A percentile compares a stretch with the other conserved stretches of the same genome.
Evolutionary conservation across 2,888 invertebrate species (phyloP).

Genomic region (Mesorhabditis belari): DNA sequence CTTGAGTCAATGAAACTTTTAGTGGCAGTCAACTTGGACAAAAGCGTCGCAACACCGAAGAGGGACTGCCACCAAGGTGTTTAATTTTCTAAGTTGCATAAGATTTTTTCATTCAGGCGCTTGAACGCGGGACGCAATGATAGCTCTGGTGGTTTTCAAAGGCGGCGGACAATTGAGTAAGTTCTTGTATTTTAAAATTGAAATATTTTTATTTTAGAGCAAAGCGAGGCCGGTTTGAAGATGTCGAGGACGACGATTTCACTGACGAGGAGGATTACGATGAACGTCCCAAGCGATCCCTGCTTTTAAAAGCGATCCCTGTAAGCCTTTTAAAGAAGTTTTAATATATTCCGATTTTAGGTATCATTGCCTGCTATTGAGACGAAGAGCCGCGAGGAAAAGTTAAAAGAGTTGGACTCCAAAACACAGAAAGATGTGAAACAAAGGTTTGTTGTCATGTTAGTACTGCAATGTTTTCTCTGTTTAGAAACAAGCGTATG

Average conservation of each 20-base stretch:
- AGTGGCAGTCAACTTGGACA: too few relatives aligned
- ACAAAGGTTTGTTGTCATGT: too few relatives aligned
- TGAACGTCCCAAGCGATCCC: not conserved
- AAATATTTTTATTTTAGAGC: not conserved
- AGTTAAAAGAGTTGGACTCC: conserved; percentile 70
- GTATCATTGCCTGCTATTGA: conserved; percentile 59
- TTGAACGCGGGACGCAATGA: too few relatives aligned
- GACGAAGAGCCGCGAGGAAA: conserved; percentile 73
- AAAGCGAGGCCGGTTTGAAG: not conserved
- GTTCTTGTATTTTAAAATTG: too few relatives aligned
- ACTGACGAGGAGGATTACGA: not conserved
- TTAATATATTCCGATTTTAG: not conserved
- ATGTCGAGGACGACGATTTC: too few relatives aligned
- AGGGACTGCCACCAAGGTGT: too few relatives aligned
- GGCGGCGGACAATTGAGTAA: too few relatives aligned
- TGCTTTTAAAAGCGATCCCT: not conserved
- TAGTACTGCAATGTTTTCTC: not conserved
- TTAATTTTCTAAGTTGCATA: too few relatives aligned
- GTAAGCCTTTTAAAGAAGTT: not conserved
- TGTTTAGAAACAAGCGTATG: conserved; percentile 76
- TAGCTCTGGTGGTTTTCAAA: too few relatives aligned
- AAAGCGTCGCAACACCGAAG: too few relatives aligned
- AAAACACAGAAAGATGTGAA: conserved; percentile 39
- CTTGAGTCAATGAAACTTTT: too few relatives aligned
- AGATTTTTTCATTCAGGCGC: too few relatives aligned